phyloP scores from a whole-genome alignment of 2,888 invertebrate genomes.

The Ganaspis brasiliensis region DNA sequence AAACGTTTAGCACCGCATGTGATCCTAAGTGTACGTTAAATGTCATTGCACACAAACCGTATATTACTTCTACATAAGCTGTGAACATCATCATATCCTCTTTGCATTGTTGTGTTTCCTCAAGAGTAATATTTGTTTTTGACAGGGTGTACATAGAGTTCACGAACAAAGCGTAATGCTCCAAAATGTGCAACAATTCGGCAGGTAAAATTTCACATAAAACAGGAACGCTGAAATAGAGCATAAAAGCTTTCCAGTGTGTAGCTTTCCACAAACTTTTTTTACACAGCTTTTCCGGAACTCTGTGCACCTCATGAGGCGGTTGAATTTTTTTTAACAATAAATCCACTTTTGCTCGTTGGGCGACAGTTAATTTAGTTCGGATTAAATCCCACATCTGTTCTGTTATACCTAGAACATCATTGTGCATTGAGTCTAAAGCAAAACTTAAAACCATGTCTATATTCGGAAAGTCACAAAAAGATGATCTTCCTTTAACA shows the following conservation, averaged over 20 bases:
- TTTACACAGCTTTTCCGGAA: neutral
- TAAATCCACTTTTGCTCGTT: constrained; percentile 4
- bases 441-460: neutral
- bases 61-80: constrained; percentile 48
- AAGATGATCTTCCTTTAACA: constrained; percentile 17
- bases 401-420: constrained; percentile 10
- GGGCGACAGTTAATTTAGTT: neutral
- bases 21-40: constrained; percentile 57
- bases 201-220: constrained; percentile 23
- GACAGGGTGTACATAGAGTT: constrained; percentile 29
- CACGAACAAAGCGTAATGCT: constrained; percentile 44
- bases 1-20: constrained; percentile 52
- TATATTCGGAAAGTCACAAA: neutral
- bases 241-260: constrained; percentile 50
- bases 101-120: constrained; percentile 54
- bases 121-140: constrained; percentile 44
- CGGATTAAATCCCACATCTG: neutral
- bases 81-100: constrained; percentile 53
- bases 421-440: neutral
- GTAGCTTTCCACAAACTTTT: constrained; percentile 45
- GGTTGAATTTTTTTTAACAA: constrained; percentile 33
- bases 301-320: constrained; percentile 7
- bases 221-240: constrained; percentile 39
- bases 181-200: neutral
- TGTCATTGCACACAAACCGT: constrained; percentile 54